Conservation (phyloP, 1,140 invertebrate genomes). For the Eufriesea mexicana region DNA sequence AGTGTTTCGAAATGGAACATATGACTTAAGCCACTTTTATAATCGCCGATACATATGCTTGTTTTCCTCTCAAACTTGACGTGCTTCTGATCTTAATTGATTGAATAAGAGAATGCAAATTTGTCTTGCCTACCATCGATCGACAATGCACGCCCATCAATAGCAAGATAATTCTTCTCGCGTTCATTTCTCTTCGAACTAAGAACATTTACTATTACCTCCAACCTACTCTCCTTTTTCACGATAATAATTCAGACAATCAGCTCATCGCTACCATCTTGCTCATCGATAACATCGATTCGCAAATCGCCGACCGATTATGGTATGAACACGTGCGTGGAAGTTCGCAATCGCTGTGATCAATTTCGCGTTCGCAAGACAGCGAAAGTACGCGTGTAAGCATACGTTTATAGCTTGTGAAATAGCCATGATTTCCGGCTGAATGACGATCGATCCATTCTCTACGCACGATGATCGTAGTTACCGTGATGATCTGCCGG, state of each 20-base stretch:
- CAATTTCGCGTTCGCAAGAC: conserved; percentile 11
- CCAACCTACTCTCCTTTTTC: neutral
- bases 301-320: neutral
- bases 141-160: neutral
- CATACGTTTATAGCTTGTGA: neutral
- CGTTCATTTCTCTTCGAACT: neutral
- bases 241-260: neutral
- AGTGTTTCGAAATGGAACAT: too few relatives aligned
- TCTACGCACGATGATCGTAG: neutral
- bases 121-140: neutral
- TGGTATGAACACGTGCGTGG: neutral
- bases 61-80: neutral
- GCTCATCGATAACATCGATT: neutral
- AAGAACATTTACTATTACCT: neutral
- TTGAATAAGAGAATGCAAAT: neutral
- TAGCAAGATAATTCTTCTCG: neutral
- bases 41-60: too few relatives aligned
- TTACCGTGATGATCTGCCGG: neutral
- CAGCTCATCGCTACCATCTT: neutral
- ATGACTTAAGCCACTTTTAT: too few relatives aligned
- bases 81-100: neutral
- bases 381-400: neutral
- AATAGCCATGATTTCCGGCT: neutral
- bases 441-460: neutral
- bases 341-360: neutral